Percentiles rank a stretch among this genome's conserved stretches.
Conservation (phyloP, 2,797 vertebrate species). For the Mycteria americana region DNA sequence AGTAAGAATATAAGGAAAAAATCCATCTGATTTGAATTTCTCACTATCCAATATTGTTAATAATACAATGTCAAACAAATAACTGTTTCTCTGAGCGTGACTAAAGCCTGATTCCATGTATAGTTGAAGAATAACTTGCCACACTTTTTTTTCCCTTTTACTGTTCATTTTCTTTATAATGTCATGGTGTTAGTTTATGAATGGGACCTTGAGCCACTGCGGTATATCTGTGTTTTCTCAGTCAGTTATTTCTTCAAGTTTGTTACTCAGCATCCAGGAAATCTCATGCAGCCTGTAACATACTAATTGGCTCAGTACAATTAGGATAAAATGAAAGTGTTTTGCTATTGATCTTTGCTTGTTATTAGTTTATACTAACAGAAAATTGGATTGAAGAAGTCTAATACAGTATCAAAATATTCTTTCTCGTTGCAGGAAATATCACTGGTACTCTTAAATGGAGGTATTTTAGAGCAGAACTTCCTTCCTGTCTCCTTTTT, state of each 20-base stretch:
- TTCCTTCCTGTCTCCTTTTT: neutral
- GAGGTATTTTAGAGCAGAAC: neutral
- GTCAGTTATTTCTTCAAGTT: neutral
- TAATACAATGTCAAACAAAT: neutral
- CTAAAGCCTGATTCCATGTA: neutral
- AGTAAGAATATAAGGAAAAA: neutral
- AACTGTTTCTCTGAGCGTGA: neutral
- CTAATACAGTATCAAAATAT: neutral
- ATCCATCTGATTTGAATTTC: slow-evolving; percentile 19
- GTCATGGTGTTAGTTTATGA: neutral
- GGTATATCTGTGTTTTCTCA: neutral
- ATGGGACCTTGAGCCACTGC: neutral
- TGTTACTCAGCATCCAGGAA: neutral
- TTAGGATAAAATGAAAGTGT: neutral
- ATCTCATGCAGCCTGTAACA: neutral
- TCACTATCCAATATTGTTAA: neutral
- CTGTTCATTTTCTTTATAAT: neutral
- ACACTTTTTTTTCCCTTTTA: neutral
- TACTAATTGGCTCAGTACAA: neutral
- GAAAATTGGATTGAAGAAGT: neutral
- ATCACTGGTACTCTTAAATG: neutral
- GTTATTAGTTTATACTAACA: neutral
- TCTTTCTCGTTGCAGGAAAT: neutral
- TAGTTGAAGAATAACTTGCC: slow-evolving; percentile 1
- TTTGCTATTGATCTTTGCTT: slow-evolving; percentile 3